Evolutionary conservation across 2,888 invertebrate genomes (phyloP), one percentile per base, ranked within the genome.

Genomic region (Dryomyza anilis): DNA sequence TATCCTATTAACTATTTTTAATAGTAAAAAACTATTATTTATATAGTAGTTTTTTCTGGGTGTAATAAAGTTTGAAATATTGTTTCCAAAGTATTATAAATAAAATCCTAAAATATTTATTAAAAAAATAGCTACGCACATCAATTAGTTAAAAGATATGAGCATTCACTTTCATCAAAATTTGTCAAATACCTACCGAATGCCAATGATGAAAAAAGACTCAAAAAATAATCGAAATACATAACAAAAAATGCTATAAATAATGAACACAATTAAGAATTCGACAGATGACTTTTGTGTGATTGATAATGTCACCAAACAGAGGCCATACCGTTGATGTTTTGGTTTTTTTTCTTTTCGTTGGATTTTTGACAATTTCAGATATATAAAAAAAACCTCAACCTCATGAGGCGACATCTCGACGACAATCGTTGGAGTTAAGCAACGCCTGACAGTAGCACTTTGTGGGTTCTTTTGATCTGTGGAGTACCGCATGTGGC

Each of bases 261-360:
- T 70, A 73, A 73, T 73, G 73, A 71, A 70, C 68, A 58, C 72
- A 69, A 72, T 73, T 73, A 72, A 69, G 65, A 62, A 69, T 68
- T 63, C 72, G 73, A 73, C 73, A 70, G 73, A 70, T 70, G 73
- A 71, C 69, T 67, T 69, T 69, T 64, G 39, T 66, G 72, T 73
- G 73, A 73, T 73, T 71, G 73, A 73, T 73, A 69, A 69, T 68
- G 68, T 52, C 61, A 53, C 52, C 25, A 36, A 39, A 25, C 39
- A 14, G 25, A 36, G 21, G 21, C 55, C 36, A 55, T 19, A 10
- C 33, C 19, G 14, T 23, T 19, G 21, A n/a, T 52, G 23, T n/a
- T 52, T 12, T 25, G 14, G 25, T 48, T 12, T 48, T 48, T 48
- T 48, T 25, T 21, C 19, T 50, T 27, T 27, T n/a, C 2, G 8